Percentiles rank a stretch among this genome's conserved stretches.
Evolutionary conservation across 1,140 invertebrate species (phyloP).

Genomic region (Scaptomyza montana): DNA sequence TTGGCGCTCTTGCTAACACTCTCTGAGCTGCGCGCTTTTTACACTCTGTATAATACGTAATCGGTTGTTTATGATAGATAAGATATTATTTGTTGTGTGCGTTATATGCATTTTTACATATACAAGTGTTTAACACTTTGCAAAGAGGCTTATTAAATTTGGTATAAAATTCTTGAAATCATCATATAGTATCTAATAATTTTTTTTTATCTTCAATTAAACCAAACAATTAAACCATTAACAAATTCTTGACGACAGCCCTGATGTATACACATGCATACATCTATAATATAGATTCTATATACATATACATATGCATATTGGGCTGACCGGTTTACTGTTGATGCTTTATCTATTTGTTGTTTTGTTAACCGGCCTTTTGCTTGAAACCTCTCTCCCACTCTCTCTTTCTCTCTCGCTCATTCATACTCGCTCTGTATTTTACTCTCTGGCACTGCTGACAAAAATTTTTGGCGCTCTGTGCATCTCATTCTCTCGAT

Average conservation of each 20-base stretch:
- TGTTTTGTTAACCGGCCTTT: conserved; percentile 33
- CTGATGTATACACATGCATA: conserved; percentile 3
- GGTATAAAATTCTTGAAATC: too few species aligned
- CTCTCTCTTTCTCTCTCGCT: not conserved
- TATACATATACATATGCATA: not conserved
- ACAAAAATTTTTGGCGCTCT: conserved; percentile 15
- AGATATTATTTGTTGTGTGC: not conserved
- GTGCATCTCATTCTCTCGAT: conserved; percentile 1
- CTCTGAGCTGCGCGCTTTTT: conserved; percentile 36
- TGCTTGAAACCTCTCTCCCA: not conserved
- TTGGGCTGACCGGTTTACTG: conserved; percentile 40
- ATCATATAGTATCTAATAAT: too few species aligned
- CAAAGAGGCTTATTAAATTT: too few species aligned
- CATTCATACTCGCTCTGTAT: not conserved
- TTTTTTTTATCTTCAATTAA: too few species aligned
- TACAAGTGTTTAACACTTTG: not conserved
- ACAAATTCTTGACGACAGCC: conserved; percentile 12
- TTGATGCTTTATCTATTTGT: conserved; percentile 20
- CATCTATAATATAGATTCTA: not conserved
- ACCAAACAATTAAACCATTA: too few species aligned
- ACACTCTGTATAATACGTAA: conserved; percentile 51
- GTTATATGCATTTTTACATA: not conserved
- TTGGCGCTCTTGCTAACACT: conserved; percentile 41
- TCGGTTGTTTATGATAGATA: not conserved
- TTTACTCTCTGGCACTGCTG: conserved; percentile 3